Evolutionary conservation across 2,888 invertebrate species (phyloP), one percentile per base, ranked within the genome.

Genomic region (Anticlea derivata): DNA sequence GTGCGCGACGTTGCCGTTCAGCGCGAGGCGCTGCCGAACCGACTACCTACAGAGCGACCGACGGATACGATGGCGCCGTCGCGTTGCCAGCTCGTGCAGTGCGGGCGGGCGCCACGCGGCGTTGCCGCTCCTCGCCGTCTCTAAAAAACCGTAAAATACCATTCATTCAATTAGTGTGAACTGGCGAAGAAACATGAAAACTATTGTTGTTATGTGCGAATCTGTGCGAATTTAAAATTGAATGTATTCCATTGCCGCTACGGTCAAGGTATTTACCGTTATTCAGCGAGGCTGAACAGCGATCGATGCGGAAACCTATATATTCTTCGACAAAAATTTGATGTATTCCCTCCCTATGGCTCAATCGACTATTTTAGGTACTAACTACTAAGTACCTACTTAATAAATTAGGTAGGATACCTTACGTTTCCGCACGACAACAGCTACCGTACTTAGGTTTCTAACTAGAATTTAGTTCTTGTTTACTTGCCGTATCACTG

Each of bases 1-100:
- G 83, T 75, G 69, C 67, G 82, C 80, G 76, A 65, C 73, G 87
- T 88, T 88, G 87, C 86, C 86, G 69, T 58, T 68, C 69, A 57
- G 71, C 47, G 52, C 51, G 47, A 49, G 41, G 43, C 65, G 82
- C 79, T 82, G 83, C 83, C 84, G 77, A 73, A 68, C 75, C 71
- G 75, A 67, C 75, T 40, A 2, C 17, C 17, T 2, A 17, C 17
- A 4, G 17, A 17, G 2, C n/a, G n/a, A 48, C 48, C 31, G 52
- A 47, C 54, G 74, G 77, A 74, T 76, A 76, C 80, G 71, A 58
- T 73, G 75, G 10, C 10, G 35, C 75, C 78, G 85, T 82, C 80
- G 73, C 67, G 87, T 84, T 87, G 88, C 86, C 87, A 84, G 79
- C 78, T 75, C 78, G 82, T 65, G 65, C 79, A 60, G 71, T 69